Percentiles rank a stretch among this genome's conserved stretches.
Conservation (phyloP, 2,888 invertebrate genomes). For the Mythimna impura region DNA sequence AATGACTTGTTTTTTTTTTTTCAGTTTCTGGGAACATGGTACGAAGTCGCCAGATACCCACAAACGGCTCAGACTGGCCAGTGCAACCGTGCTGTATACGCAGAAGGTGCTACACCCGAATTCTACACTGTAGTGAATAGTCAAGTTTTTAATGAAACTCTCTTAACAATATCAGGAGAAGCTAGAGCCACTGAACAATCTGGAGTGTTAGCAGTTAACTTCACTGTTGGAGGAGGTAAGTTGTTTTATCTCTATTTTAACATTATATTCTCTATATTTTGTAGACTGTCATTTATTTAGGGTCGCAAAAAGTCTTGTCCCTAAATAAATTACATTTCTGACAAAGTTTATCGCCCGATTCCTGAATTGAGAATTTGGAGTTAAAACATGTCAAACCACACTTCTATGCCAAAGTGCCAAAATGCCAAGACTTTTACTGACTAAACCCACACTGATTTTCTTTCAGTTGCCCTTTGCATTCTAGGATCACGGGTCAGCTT, state of each 20-base stretch:
- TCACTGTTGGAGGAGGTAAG: constrained; percentile 88
- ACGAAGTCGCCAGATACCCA: constrained; percentile 92
- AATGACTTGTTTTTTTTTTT: neutral
- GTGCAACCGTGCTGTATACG: constrained; percentile 91
- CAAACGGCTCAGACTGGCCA: constrained; percentile 90
- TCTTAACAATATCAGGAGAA: constrained; percentile 86
- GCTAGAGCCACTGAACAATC: constrained; percentile 82
- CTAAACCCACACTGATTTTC: no score
- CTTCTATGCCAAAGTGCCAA: no score
- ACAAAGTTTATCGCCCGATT: no score
- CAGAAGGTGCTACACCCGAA: constrained; percentile 35
- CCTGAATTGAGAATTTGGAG: no score
- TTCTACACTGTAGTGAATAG: constrained; percentile 71
- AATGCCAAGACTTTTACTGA: no score
- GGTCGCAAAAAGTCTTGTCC: no score
- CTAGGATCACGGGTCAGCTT: no score
- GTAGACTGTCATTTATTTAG: no score
- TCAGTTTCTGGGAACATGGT: constrained; percentile 87
- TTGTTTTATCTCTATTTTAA: neutral
- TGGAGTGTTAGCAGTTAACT: constrained; percentile 89
- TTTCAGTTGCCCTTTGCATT: no score
- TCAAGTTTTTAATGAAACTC: constrained; percentile 80
- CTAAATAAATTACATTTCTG: no score
- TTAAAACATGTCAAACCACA: no score
- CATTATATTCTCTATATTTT: no score